Percentiles rank a stretch among this genome's conserved stretches.
These are phyloP conservation scores for Ciona savignyi DNA, from an alignment of 23 tunicate species.

Conservation along the genomic window DNA sequence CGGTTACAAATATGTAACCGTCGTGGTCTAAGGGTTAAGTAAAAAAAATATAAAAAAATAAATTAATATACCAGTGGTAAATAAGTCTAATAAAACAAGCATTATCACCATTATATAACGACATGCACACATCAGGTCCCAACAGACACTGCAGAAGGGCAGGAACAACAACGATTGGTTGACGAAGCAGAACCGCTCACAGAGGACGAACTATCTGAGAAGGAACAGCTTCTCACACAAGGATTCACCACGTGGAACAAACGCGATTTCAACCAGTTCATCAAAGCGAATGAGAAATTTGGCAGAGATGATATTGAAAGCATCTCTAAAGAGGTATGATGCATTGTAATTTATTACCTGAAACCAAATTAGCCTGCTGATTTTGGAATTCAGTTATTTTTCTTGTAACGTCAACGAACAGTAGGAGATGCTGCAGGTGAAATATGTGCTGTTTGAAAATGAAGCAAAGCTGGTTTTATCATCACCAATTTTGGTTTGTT, in stretches of 20 bases:
- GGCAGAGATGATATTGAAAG: conserved; percentile 95
- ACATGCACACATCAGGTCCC: conserved; percentile 39
- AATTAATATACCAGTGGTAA: background rate
- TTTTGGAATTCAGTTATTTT: too few relatives aligned
- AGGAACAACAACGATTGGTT: conserved; percentile 51
- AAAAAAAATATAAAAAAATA: background rate
- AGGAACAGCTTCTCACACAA: conserved; percentile 74
- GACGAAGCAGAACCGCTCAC: conserved; percentile 76
- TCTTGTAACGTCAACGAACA: too few relatives aligned
- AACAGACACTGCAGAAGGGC: conserved; percentile 57
- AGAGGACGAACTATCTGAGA: conserved; percentile 78
- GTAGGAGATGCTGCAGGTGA: too few relatives aligned
- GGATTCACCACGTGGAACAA: conserved; percentile 95
- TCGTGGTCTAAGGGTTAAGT: too few relatives aligned
- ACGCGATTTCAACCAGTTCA: conserved; percentile 92
- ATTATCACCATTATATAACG: too few relatives aligned
- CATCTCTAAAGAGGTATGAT: conserved; percentile 77
- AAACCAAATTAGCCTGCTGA: too few relatives aligned
- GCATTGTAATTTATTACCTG: too few relatives aligned
- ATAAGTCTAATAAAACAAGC: background rate
- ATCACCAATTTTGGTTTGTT: too few relatives aligned
- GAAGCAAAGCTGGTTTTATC: too few relatives aligned
- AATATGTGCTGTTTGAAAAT: too few relatives aligned
- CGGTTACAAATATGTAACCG: too few relatives aligned
- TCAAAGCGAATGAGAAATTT: conserved; percentile 92